Evolutionary conservation across 2,113 vertebrate genomes (phyloP).

Genomic region (Rhynchopsitta pachyrhyncha): DNA sequence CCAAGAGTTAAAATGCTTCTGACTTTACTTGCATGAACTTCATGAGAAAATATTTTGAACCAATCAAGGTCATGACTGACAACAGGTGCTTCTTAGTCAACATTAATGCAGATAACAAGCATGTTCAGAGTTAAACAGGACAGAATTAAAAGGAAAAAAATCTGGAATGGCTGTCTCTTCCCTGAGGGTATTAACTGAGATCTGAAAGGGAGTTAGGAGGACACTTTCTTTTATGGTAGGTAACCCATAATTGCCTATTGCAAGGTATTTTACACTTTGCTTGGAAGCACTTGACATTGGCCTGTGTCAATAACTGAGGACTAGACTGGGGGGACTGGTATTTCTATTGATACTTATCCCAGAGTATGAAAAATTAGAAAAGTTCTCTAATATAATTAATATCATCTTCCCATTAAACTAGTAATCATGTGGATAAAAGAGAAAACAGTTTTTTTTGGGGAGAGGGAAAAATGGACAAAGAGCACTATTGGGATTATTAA

Average conservation of each 20-base stretch:
- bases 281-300: background rate
- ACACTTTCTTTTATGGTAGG: background rate
- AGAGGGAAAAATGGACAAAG: background rate
- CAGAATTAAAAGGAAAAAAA: background rate
- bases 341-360: background rate
- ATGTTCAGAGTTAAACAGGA: background rate
- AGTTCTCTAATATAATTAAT: background rate
- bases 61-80: background rate
- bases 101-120: background rate
- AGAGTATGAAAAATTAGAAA: background rate
- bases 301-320: background rate
- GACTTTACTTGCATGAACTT: background rate
- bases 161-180: background rate
- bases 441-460: background rate
- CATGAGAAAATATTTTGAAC: background rate
- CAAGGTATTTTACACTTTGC: background rate
- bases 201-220: background rate
- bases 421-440: background rate
- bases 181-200: background rate
- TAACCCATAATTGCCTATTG: background rate
- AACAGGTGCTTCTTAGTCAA: background rate
- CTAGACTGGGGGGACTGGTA: background rate
- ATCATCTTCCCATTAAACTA: background rate
- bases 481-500: background rate
- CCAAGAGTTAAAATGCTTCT: background rate